These are phyloP conservation scores for Ctenopoma multispine DNA, from an alignment of 2,797 vertebrate species.

Conservation along the genomic window DNA sequence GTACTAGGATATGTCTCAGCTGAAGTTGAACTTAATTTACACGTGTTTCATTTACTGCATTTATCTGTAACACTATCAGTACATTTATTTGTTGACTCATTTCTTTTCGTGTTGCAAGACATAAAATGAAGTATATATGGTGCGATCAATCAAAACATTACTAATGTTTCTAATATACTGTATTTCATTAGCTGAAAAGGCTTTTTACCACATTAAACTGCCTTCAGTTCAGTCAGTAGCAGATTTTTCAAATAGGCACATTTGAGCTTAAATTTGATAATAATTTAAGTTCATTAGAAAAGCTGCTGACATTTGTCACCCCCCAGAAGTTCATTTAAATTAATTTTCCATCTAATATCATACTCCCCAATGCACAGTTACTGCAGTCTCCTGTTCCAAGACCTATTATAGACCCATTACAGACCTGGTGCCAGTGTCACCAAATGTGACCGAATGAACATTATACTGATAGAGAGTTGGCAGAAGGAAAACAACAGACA, in stretches of 20 bases:
- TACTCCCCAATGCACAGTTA: not conserved
- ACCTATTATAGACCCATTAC: conserved; percentile 4
- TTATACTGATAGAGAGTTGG: conserved; percentile 32
- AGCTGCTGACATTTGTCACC: not conserved
- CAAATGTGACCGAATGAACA: conserved; percentile 25
- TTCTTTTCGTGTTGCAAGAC: not conserved
- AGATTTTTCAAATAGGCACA: not conserved
- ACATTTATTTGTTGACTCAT: not conserved
- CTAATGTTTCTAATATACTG: not conserved
- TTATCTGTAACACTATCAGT: not conserved
- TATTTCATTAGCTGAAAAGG: no score
- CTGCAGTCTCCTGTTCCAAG: conserved; percentile 2
- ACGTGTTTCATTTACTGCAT: no score
- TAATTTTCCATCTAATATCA: not conserved
- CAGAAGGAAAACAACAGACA: conserved; percentile 22
- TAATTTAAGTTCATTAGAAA: not conserved
- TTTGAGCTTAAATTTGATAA: not conserved
- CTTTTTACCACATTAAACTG: no score
- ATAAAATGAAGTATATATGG: not conserved
- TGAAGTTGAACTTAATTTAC: not conserved
- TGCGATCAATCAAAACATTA: not conserved
- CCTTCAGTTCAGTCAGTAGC: no score
- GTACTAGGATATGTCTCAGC: not conserved
- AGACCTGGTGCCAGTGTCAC: conserved; percentile 11
- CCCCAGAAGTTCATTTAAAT: not conserved